Percentiles rank a stretch among this genome's conserved stretches.
These are phyloP conservation scores for Nemurella pictetii DNA, from an alignment of 2,888 invertebrate genomes.

Conservation along the genomic window DNA sequence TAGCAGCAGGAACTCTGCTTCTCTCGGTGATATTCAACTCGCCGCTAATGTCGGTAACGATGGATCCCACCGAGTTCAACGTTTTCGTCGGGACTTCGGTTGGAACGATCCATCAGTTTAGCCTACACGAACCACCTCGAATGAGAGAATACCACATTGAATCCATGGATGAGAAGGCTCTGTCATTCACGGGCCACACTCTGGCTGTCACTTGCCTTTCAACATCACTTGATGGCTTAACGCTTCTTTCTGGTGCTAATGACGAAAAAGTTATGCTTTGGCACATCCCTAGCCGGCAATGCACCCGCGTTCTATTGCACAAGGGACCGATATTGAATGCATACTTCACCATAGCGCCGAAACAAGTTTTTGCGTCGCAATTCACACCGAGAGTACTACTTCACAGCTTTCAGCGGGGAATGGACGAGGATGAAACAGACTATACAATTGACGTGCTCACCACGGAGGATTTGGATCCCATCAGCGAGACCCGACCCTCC, in stretches of 20 bases:
- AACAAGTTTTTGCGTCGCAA: conserved; percentile 46
- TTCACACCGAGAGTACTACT: conserved; percentile 46
- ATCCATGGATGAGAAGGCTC: conserved; percentile 52
- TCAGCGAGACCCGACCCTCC: conserved; percentile 42
- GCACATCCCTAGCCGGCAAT: conserved; percentile 78
- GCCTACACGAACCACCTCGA: conserved; percentile 68
- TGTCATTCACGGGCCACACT: conserved; percentile 68
- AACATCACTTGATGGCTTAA: conserved; percentile 70
- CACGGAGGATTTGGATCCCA: conserved; percentile 24
- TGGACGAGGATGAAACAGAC: conserved; percentile 60
- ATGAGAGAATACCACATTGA: conserved; percentile 66
- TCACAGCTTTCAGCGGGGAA: conserved; percentile 64
- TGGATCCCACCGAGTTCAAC: conserved; percentile 70
- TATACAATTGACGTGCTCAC: conserved; percentile 47
- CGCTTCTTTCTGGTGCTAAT: conserved; percentile 74
- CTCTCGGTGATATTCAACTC: conserved; percentile 74
- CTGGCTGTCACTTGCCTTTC: conserved; percentile 71
- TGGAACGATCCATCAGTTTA: conserved; percentile 71
- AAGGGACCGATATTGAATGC: conserved; percentile 77
- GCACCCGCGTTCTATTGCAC: conserved; percentile 68
- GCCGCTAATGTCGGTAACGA: conserved; percentile 67
- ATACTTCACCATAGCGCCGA: conserved; percentile 62
- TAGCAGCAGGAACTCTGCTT: conserved; percentile 68
- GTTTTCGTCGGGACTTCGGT: conserved; percentile 73
- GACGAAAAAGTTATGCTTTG: conserved; percentile 77